phyloP scores from a whole-genome alignment of 2,888 invertebrate species.

The Anticlea derivata region DNA sequence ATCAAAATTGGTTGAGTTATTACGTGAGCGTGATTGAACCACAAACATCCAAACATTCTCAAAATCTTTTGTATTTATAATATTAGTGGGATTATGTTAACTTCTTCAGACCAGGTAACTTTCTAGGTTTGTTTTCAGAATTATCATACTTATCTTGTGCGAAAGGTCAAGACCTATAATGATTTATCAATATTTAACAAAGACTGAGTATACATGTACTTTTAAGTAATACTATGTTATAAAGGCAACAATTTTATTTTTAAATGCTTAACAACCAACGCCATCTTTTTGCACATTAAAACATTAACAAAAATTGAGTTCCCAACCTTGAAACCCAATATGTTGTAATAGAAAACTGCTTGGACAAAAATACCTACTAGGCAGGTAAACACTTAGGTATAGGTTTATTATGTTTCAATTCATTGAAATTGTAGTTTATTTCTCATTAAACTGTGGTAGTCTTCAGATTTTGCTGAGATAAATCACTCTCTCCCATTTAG shows the following conservation, averaged over 20 bases:
- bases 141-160: conserved; percentile 17
- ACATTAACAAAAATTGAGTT: conserved; percentile 38
- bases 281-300: conserved; percentile 52
- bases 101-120: conserved; percentile 15
- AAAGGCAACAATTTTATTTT: conserved; percentile 20
- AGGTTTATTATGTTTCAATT: no score
- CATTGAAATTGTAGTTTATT: no score
- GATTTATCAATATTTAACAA: conserved; percentile 21
- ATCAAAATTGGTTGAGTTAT: no score
- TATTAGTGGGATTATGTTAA: not conserved
- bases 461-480: no score
- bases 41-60: no score
- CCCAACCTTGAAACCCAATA: conserved; percentile 42
- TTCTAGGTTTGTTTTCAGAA: conserved; percentile 16
- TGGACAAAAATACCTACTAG: no score
- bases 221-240: no score
- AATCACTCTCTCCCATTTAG: conserved; percentile 31
- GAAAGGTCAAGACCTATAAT: conserved; percentile 23
- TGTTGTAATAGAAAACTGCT: conserved; percentile 26
- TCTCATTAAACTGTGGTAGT: no score
- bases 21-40: no score
- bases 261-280: conserved; percentile 44
- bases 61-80: no score
- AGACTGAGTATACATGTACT: conserved; percentile 3
- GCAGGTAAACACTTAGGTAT: no score